Conservation (phyloP, 2,888 invertebrate species). For the Vesta saturnalis region DNA sequence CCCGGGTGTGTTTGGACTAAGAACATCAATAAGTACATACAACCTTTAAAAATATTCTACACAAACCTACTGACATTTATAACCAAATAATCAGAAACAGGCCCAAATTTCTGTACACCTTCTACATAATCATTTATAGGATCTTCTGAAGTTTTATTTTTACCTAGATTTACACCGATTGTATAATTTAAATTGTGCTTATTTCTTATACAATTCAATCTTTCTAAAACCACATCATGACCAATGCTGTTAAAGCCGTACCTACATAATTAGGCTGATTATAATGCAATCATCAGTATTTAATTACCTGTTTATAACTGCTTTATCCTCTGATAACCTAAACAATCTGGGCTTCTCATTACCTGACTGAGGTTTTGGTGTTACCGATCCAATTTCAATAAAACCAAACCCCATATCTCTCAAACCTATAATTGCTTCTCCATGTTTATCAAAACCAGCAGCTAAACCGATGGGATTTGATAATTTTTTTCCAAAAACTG, state of each 20-base stretch:
- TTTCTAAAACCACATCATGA: constrained; percentile 76
- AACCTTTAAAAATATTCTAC: background rate
- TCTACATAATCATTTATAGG: constrained; percentile 83
- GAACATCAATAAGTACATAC: constrained; percentile 41
- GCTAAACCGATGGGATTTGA: constrained; percentile 96
- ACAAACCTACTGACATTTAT: constrained; percentile 88
- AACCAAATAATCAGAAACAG: constrained; percentile 93
- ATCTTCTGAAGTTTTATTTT: constrained; percentile 86
- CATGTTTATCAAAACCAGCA: constrained; percentile 98
- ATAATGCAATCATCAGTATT: background rate
- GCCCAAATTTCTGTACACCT: constrained; percentile 85
- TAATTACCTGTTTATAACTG: constrained; percentile 84
- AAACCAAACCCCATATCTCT: constrained; percentile 91
- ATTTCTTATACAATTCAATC: constrained; percentile 69
- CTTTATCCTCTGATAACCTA: constrained; percentile 82
- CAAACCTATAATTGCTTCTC: constrained; percentile 86
- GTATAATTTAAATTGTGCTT: constrained; percentile 68
- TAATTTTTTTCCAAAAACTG: constrained; percentile 76
- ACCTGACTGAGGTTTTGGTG: constrained; percentile 92
- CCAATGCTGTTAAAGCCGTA: constrained; percentile 98
- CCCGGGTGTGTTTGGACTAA: constrained; percentile 95
- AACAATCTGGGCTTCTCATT: constrained; percentile 95
- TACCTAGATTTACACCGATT: constrained; percentile 92
- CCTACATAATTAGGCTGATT: constrained; percentile 55
- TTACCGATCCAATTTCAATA: constrained; percentile 96